phyloP scores from a whole-genome alignment of 2,888 invertebrate genomes.

The Poecilus cupreus region DNA sequence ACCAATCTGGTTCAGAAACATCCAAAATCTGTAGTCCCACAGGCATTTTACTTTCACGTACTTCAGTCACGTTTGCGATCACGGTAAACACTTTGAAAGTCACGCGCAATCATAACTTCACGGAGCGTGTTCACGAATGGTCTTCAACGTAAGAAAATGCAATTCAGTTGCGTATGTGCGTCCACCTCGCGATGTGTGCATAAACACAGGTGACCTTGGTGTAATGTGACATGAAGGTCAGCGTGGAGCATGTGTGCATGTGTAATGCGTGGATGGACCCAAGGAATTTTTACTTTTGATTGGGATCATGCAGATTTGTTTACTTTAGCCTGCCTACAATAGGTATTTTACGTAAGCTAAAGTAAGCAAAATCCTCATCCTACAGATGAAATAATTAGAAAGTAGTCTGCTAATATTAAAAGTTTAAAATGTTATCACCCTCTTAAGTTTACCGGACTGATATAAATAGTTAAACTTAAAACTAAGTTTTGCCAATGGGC shows the following conservation, averaged over 20 bases:
- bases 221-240: conserved; percentile 47
- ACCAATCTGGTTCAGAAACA: not conserved
- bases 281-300: not conserved
- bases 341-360: no score
- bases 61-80: not conserved
- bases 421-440: no score
- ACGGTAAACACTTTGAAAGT: not conserved
- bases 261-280: conserved; percentile 1
- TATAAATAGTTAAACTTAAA: no score
- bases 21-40: not conserved
- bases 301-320: not conserved
- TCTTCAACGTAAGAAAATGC: not conserved
- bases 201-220: conserved; percentile 35
- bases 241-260: not conserved
- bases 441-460: no score
- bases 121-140: not conserved
- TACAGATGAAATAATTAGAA: no score
- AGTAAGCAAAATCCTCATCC: no score
- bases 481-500: no score
- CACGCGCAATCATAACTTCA: not conserved
- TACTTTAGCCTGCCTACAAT: no score
- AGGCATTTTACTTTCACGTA: conserved; percentile 4
- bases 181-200: conserved; percentile 25
- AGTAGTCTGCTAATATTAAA: no score
- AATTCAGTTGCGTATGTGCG: conserved; percentile 2